Conservation (phyloP, 2,113 vertebrate species). For the Otolemur garnettii region DNA sequence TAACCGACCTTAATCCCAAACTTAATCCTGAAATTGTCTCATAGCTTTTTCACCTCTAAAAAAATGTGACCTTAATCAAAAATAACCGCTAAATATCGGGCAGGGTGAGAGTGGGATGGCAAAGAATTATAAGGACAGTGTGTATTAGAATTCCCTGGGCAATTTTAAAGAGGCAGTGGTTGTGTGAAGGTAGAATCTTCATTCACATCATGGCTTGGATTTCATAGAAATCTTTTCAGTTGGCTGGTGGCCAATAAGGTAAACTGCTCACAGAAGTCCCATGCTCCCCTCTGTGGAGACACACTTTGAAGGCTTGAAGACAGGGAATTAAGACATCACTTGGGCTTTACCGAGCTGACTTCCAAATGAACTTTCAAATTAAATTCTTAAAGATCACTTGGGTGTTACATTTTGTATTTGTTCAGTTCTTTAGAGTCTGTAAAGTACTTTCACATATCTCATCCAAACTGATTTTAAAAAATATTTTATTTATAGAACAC, state of each 20-base stretch:
- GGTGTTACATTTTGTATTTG: background rate
- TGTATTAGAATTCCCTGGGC: background rate
- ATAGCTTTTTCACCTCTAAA: slow-evolving; percentile 35
- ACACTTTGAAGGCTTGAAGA: background rate
- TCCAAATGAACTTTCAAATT: background rate
- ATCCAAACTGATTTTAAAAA: background rate
- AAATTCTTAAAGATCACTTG: background rate
- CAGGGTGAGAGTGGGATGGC: background rate
- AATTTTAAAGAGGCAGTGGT: background rate
- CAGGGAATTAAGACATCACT: background rate
- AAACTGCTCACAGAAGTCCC: background rate
- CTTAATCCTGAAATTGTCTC: slow-evolving; percentile 50
- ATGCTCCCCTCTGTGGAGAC: background rate
- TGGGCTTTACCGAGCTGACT: background rate
- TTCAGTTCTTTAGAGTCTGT: background rate
- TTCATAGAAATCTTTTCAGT: slow-evolving; percentile 29
- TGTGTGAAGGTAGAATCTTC: background rate
- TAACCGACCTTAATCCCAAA: slow-evolving; percentile 41
- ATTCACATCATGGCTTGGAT: background rate
- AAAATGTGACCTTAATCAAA: slow-evolving; percentile 40
- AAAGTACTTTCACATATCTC: background rate
- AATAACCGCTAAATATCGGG: background rate
- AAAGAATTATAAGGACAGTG: background rate
- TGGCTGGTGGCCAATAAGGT: background rate
- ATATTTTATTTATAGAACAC: background rate